Evolutionary conservation across 2,888 invertebrate genomes (phyloP), one percentile per base, ranked within the genome.

Genomic region (Lydus trimaculatus): DNA sequence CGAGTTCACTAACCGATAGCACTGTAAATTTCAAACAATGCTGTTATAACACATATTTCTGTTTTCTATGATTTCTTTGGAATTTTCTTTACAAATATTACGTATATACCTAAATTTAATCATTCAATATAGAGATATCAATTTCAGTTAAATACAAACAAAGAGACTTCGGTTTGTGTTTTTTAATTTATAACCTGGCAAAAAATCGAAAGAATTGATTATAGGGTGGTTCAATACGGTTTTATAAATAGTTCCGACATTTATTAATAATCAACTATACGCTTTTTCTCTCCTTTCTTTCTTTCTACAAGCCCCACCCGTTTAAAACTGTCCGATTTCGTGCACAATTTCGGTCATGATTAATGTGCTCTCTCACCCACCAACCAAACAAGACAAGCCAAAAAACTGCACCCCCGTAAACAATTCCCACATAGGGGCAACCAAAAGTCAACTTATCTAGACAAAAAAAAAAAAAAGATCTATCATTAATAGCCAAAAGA

Each of bases 341-440:
- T 61, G 25, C 33, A 61, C 63, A 66, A 69, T 66, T 64, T 65
- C 52, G 58, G 65, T 43, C 67, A 74, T 79, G 79, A 79, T 79
- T 78, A 78, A 79, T 79, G 79, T 67, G 70, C 73, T 76, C 72
- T 56, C 56, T 56, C 56, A 56, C 56, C 56, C 23, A 56, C 23
- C 56, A 56, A 25, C 23, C 25, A 56, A 56, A 56, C 23, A 11
- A 52, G 25, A 23, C 17, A 48, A 20, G 15, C 17, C 65, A 60
- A 64, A 63, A 74, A 74, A 74, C 70, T 71, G 69, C 63, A 63
- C 73, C 69, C 56, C 56, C 60, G 74, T 78, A 66, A 72, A 73
- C 74, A 71, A 71, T 78, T 77, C 77, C 75, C 76, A 76, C 77
- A 70, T 73, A 73, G 78, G 74, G 75, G 66, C 62, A 63, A 31